Base-by-base conservation (phyloP, 2,888 invertebrate genomes). In the Lacanobia wlatinum region DNA sequence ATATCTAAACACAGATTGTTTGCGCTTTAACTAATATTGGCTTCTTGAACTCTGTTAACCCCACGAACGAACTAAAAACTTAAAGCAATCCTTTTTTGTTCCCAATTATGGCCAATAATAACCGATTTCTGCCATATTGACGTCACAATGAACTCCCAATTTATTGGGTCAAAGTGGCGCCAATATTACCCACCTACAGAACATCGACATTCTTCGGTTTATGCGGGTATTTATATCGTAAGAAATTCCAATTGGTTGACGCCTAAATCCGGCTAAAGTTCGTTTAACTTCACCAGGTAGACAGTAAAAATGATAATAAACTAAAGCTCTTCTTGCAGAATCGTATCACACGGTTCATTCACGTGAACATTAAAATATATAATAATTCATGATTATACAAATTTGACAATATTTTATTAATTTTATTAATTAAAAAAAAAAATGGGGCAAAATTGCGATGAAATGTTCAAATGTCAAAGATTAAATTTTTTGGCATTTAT, bases 191-290 rank as follows among this genome's bases (percentile, higher is more conserved):
- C 60, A 59, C 55, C 73, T 55, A 66, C 62, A 59, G 18, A 71
- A 60, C 38, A 61, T 79, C 55, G 55, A 72, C 61, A 85, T 83
- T 72, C 68, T 61, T 83, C 50, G 58, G 34, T 73, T 72, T 70
- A 63, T 80, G 56, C 8, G 56, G 62, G 21, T 83, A 81, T 81
- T 74, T 83, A 65, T 71, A 74, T 63, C 56, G 34, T 34, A 56
- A 68, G 59, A 63, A 12, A 72, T 73, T 70, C 28, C 48, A 28
- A 56, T 38, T 65, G 48, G 28, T 50, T 59, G 46, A 52, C n/a
- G 21, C 28, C 40, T 21, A 76, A 76, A 70, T 81, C 82, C 84
- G 70, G 66, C 48, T 69, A 38, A 72, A 64, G 73, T 78, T 84
- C 74, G 43, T 81, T 82, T 77, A 80, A 77, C 77, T 74, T 70